Base-by-base conservation (phyloP, 2,888 invertebrate species). In the Epinotia nisella region DNA sequence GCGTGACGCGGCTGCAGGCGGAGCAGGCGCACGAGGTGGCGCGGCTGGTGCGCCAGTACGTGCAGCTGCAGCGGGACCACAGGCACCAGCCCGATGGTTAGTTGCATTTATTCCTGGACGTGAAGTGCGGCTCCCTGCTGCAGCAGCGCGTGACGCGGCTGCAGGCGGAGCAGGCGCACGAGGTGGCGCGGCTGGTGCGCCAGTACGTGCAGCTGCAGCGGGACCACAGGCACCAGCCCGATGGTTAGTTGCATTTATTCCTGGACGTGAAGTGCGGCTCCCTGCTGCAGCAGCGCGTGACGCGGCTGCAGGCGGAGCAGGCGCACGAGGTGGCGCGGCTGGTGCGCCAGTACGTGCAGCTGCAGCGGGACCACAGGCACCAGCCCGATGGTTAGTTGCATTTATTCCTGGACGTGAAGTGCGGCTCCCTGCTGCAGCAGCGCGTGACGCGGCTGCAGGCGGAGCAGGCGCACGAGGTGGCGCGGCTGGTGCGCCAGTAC, bases 21-120 rank as follows among this genome's bases (percentile, higher is more conserved):
- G 98, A 99, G 91, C 98, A 99, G 93, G 99, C 99, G 53, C 98
- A 98, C 85, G 99, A 99, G 92, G 98, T 99, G 82, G 98, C 98
- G 64, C 96, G 99, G 78, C 95, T 99, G 81, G 98, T 99, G 84
- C 95, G 98, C 41, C 99, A 99, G 90, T 99, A 99, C 94, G 98
- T 99, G 85, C 98, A 98, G 82, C 96, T 99, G 92, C 94, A 94
- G 84, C 82, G 94, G 67, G 93, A 94, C 83, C 77, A 87, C 39
- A 86, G 86, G 53, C 53, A 71, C 15, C 58, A 53, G 49, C 49
- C 3, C 15, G 66, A 59, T 10, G 62, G 62, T 59, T 9, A n/a
- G n/a, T n/a, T n/a, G n/a, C n/a, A n/a, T n/a, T n/a, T n/a, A n/a
- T 98, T 93, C 92, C 94, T 99, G 88, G 99, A 99, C 93, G 97